Percentiles rank a stretch among this genome's conserved stretches.
Conservation (phyloP, 2,113 vertebrate species). For the Copsychus sechellarum region DNA sequence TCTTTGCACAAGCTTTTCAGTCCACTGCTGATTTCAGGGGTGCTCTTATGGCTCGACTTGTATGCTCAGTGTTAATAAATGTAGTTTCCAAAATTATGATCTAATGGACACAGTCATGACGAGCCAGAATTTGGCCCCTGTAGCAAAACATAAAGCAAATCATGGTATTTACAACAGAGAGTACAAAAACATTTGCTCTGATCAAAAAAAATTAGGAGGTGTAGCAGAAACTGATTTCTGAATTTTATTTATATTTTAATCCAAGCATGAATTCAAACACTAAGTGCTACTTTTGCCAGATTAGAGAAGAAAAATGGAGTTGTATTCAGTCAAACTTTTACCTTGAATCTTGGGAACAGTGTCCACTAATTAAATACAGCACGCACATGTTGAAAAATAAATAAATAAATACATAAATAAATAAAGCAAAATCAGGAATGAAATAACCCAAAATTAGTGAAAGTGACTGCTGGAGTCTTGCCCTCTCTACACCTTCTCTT, state of each 20-base stretch:
- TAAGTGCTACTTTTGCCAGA: background rate
- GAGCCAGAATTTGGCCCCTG: background rate
- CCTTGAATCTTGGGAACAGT: background rate
- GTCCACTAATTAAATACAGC: background rate
- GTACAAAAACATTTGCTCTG: background rate
- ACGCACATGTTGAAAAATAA: background rate
- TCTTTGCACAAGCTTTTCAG: background rate
- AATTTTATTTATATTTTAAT: background rate
- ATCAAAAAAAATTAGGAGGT: background rate
- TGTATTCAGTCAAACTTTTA: background rate
- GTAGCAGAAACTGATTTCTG: background rate
- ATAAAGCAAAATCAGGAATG: background rate
- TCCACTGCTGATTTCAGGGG: background rate
- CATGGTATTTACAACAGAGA: background rate
- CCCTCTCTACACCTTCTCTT: background rate
- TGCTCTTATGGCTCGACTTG: background rate
- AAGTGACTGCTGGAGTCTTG: background rate
- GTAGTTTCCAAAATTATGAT: background rate
- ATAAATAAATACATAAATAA: too few species aligned
- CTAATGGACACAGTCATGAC: background rate
- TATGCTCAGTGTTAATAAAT: background rate
- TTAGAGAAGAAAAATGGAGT: background rate
- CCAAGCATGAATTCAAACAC: background rate
- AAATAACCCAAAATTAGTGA: background rate
- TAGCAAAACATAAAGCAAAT: background rate